These are phyloP conservation scores for Galendromus occidentalis DNA, from an alignment of 1,140 invertebrate species.

Conservation along the genomic window DNA sequence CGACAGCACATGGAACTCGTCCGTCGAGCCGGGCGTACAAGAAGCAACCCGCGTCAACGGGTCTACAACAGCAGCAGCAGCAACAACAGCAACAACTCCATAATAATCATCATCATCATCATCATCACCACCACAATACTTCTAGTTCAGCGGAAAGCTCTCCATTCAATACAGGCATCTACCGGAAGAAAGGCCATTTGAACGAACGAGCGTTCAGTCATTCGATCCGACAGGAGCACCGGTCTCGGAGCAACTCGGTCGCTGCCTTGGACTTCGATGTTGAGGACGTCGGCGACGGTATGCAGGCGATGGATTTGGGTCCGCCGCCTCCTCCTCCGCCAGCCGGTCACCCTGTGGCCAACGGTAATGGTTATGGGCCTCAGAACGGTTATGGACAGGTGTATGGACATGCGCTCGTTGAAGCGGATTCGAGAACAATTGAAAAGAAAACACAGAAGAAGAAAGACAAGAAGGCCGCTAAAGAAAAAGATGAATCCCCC, in stretches of 20 bases:
- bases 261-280: constrained; percentile 41
- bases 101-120: constrained; percentile 13
- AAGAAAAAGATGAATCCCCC: not conserved
- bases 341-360: constrained; percentile 33
- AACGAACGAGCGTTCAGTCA: constrained; percentile 84
- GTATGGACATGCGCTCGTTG: not conserved
- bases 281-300: constrained; percentile 14
- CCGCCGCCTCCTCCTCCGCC: not conserved
- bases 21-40: not conserved
- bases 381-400: not conserved
- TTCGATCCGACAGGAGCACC: constrained; percentile 73
- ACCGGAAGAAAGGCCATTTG: constrained; percentile 67
- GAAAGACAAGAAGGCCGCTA: not conserved
- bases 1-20: constrained; percentile 1
- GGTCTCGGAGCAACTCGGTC: constrained; percentile 59
- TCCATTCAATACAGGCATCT: constrained; percentile 61
- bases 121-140: constrained; percentile 10
- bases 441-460: constrained; percentile 10
- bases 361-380: constrained; percentile 12
- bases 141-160: constrained; percentile 34
- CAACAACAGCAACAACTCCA: constrained; percentile 6
- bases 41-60: not conserved
- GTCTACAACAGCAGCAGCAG: too few relatives aligned
- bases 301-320: not conserved
- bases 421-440: constrained; percentile 4